These are phyloP conservation scores for Rana temporaria DNA, from an alignment of 2,113 vertebrate species.

Conservation along the genomic window DNA sequence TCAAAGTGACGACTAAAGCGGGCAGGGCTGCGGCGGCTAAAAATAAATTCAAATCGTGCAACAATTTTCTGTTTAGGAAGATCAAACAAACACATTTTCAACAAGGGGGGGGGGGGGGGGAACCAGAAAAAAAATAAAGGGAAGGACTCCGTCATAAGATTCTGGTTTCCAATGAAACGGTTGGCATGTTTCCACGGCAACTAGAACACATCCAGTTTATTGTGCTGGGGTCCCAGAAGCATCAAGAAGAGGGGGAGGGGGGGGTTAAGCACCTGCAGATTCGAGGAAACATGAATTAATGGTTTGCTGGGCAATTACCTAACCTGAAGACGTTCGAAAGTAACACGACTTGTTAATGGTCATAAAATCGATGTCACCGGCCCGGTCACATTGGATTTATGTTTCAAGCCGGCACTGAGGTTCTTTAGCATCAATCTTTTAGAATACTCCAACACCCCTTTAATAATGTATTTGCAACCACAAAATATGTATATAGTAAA, in stretches of 20 bases:
- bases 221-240: neutral
- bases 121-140: neutral
- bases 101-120: neutral
- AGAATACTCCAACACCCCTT: no score
- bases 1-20: neutral
- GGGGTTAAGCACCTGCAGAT: neutral
- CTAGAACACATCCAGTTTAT: constrained; percentile 9
- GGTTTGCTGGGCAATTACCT: neutral
- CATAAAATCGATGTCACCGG: constrained; percentile 2
- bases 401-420: no score
- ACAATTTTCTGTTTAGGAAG: constrained; percentile 15
- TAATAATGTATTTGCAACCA: no score
- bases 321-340: neutral
- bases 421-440: neutral
- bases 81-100: constrained; percentile 9
- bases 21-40: neutral
- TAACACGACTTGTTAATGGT: neutral
- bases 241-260: neutral
- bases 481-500: no score
- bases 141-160: neutral
- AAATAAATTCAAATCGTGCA: neutral
- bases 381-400: neutral
- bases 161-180: constrained; percentile 19
- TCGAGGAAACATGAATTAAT: neutral
- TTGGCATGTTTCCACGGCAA: constrained; percentile 27